A percentile compares a stretch with the other conserved stretches of the same genome.
phyloP scores from a whole-genome alignment of 2,888 invertebrate species.

The Alloplasta piceator region DNA sequence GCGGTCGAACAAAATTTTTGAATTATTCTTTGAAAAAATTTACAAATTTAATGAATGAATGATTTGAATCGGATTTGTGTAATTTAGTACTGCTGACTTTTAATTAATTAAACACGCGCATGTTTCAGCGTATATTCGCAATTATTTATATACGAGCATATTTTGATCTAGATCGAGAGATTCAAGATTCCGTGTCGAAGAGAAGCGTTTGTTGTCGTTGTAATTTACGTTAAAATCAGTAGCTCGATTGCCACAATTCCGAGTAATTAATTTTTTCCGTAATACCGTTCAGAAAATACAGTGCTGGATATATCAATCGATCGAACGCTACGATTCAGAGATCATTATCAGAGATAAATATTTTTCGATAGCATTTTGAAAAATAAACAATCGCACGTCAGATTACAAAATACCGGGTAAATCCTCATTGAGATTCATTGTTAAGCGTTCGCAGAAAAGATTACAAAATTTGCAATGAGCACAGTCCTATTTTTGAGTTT shows the following conservation, averaged over 20 bases:
- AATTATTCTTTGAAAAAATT: no score
- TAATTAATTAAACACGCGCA: neutral
- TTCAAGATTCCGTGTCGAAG: slow-evolving; percentile 50
- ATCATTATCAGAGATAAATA: no score
- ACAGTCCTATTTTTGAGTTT: no score
- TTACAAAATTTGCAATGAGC: no score
- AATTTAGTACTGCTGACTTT: neutral
- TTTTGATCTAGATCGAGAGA: slow-evolving; percentile 53
- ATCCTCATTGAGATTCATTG: no score
- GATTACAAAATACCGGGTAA: no score
- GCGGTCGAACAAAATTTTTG: no score
- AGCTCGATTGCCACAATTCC: slow-evolving; percentile 15
- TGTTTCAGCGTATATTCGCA: slow-evolving; percentile 9
- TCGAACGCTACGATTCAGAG: no score
- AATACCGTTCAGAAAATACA: neutral
- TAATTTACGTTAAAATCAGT: slow-evolving; percentile 30
- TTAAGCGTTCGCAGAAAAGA: no score
- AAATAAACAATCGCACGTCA: no score
- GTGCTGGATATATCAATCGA: no score
- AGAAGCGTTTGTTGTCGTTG: neutral
- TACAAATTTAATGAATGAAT: slow-evolving; percentile 9
- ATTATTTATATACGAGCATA: slow-evolving; percentile 47
- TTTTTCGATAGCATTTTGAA: no score
- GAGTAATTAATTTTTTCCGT: slow-evolving; percentile 5
- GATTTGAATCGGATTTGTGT: neutral